Percentiles rank a stretch among this genome's conserved stretches.
Conservation (phyloP, 2,888 invertebrate genomes). For the Microctonus aethiopoides region DNA sequence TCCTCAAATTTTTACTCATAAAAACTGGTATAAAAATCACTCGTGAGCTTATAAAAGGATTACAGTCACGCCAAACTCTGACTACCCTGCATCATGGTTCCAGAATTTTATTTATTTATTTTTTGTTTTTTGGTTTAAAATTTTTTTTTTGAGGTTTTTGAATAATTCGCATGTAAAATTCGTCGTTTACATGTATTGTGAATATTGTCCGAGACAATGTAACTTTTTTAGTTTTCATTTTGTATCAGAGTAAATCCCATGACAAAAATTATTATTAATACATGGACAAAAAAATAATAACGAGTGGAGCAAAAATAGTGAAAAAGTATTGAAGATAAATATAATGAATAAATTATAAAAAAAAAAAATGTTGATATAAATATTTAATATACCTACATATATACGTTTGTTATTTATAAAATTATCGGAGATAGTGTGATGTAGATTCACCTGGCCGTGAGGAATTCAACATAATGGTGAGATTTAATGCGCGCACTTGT, state of each 20-base stretch:
- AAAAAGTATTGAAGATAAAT: slow-evolving; percentile 5
- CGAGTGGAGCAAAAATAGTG: not conserved
- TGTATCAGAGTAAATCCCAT: slow-evolving; percentile 9
- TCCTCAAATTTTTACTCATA: not conserved
- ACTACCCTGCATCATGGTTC: not conserved
- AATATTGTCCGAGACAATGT: not conserved
- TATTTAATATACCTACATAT: too few relatives aligned
- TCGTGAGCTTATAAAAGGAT: not conserved
- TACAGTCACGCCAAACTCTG: not conserved
- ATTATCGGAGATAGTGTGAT: too few relatives aligned
- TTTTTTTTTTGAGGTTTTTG: not conserved
- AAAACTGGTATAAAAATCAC: not conserved
- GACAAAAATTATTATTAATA: slow-evolving; percentile 15
- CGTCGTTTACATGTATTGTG: not conserved
- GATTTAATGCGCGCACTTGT: slow-evolving; percentile 36
- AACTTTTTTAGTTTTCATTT: not conserved
- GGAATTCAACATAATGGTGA: slow-evolving; percentile 49
- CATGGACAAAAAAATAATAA: not conserved
- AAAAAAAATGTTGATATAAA: slow-evolving; percentile 22
- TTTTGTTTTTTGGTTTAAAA: not conserved
- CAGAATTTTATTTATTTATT: not conserved
- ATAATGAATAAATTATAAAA: too few relatives aligned
- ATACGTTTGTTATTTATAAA: too few relatives aligned
- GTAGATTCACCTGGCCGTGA: slow-evolving; percentile 51
- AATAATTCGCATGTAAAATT: not conserved